Evolutionary conservation across 2,888 invertebrate genomes (phyloP).

Genomic region (Thecocarcelia acutangulata): DNA sequence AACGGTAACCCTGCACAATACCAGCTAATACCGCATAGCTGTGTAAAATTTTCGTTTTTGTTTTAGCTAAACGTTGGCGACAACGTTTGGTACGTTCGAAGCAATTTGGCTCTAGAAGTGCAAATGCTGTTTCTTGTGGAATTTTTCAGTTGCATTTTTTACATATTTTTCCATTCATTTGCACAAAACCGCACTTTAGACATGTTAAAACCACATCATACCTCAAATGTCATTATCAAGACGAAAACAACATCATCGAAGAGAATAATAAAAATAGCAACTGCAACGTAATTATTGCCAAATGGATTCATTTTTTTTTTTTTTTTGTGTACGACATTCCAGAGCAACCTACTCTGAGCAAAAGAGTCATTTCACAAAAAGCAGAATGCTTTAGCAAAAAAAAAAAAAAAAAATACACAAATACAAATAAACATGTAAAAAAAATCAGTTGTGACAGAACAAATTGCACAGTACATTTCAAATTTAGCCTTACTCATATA

Average conservation of each 20-base stretch:
- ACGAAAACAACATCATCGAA: slow-evolving; percentile 25
- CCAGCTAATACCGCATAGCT: too few relatives aligned
- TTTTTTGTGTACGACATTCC: slow-evolving; percentile 55
- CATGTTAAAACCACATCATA: slow-evolving; percentile 62
- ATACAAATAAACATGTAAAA: too few relatives aligned
- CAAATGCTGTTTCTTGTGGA: slow-evolving; percentile 13
- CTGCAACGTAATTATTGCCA: slow-evolving; percentile 37
- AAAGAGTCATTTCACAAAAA: slow-evolving; percentile 39
- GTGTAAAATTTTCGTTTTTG: too few relatives aligned
- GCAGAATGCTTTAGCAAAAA: slow-evolving; percentile 1
- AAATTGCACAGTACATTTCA: too few relatives aligned
- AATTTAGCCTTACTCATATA: too few relatives aligned
- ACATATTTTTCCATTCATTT: slow-evolving; percentile 44
- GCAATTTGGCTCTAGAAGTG: too few relatives aligned
- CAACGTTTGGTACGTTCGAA: too few relatives aligned
- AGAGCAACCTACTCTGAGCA: slow-evolving; percentile 55
- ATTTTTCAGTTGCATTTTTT: slow-evolving; percentile 39
- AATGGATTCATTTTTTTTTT: slow-evolving; percentile 7
- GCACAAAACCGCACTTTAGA: slow-evolving; percentile 63
- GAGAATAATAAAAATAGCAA: background rate
- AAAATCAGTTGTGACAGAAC: too few relatives aligned
- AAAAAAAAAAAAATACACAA: background rate
- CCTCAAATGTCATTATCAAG: slow-evolving; percentile 47
- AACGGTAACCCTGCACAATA: too few relatives aligned
- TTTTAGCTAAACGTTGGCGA: background rate